These are phyloP conservation scores for Amphibalanus amphitrite DNA, from an alignment of 1,140 invertebrate species.

Conservation along the genomic window DNA sequence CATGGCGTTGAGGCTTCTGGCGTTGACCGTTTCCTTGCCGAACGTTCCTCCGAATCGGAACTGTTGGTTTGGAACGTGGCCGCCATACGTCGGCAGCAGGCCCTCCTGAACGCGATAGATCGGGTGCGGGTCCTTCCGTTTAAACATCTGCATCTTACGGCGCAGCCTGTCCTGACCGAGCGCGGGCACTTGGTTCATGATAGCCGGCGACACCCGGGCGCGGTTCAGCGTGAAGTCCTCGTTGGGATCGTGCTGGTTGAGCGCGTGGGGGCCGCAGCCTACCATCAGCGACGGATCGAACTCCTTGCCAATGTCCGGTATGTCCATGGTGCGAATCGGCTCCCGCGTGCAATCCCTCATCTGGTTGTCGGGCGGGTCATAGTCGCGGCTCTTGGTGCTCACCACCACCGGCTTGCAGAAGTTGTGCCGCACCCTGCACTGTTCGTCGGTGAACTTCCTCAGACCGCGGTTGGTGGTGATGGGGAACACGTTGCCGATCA, in stretches of 20 bases:
- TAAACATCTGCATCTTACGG: not conserved
- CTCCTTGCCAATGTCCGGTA: constrained; percentile 21
- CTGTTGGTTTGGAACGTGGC: constrained; percentile 46
- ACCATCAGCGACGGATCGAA: constrained; percentile 32
- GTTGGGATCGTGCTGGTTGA: not conserved
- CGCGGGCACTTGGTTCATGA: not conserved
- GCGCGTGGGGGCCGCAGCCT: not conserved
- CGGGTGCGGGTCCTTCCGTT: constrained; percentile 26
- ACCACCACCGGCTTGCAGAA: constrained; percentile 43
- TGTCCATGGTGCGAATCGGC: not conserved
- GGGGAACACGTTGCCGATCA: constrained; percentile 41
- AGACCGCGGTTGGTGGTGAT: constrained; percentile 41
- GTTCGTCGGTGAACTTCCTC: constrained; percentile 48
- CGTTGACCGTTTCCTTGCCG: constrained; percentile 45
- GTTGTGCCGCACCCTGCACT: constrained; percentile 39
- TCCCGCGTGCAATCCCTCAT: not conserved
- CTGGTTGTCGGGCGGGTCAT: not conserved
- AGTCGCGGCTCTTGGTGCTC: not conserved
- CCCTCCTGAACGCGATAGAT: constrained; percentile 50
- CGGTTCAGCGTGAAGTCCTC: not conserved
- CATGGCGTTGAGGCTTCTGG: constrained; percentile 29
- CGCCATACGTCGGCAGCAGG: constrained; percentile 49
- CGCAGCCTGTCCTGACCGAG: not conserved
- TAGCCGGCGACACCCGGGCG: not conserved
- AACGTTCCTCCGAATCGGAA: constrained; percentile 43